These are phyloP conservation scores for Idaea biselata DNA, from an alignment of 2,888 invertebrate species.

Conservation along the genomic window DNA sequence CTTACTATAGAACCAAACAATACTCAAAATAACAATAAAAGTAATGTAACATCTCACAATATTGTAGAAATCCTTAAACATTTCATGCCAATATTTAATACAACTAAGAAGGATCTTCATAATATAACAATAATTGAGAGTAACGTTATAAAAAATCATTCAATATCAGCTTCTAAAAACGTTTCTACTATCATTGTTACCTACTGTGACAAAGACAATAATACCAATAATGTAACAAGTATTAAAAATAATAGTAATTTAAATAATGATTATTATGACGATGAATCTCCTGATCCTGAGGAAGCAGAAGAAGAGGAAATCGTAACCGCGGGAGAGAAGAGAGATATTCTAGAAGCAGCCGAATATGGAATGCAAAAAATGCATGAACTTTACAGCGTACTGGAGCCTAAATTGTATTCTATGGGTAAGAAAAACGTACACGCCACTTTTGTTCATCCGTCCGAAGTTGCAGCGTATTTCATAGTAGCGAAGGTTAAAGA, in stretches of 20 bases:
- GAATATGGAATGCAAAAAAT: constrained; percentile 84
- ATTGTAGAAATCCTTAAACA: constrained; percentile 71
- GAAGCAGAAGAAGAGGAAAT: constrained; percentile 33
- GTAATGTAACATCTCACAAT: constrained; percentile 54
- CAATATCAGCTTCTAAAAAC: constrained; percentile 61
- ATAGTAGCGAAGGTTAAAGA: too few species aligned
- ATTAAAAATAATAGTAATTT: constrained; percentile 26
- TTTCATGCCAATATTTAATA: constrained; percentile 70
- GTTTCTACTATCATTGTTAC: constrained; percentile 70
- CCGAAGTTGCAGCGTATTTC: background rate
- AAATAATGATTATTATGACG: constrained; percentile 36
- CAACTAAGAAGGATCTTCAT: constrained; percentile 64
- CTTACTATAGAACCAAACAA: constrained; percentile 69
- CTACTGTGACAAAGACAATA: constrained; percentile 65
- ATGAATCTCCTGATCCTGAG: constrained; percentile 30
- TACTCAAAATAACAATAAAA: constrained; percentile 44
- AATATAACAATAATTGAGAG: constrained; percentile 71
- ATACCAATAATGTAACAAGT: constrained; percentile 33
- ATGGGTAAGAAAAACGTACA: constrained; percentile 77
- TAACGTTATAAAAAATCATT: constrained; percentile 62
- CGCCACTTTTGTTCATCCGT: background rate
- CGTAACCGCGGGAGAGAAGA: constrained; percentile 51
- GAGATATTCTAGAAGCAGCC: constrained; percentile 83
- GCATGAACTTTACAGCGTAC: constrained; percentile 82
- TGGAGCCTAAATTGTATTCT: constrained; percentile 85